These are phyloP conservation scores for Conistra vaccinii DNA, from an alignment of 2,888 invertebrate genomes.

Conservation along the genomic window DNA sequence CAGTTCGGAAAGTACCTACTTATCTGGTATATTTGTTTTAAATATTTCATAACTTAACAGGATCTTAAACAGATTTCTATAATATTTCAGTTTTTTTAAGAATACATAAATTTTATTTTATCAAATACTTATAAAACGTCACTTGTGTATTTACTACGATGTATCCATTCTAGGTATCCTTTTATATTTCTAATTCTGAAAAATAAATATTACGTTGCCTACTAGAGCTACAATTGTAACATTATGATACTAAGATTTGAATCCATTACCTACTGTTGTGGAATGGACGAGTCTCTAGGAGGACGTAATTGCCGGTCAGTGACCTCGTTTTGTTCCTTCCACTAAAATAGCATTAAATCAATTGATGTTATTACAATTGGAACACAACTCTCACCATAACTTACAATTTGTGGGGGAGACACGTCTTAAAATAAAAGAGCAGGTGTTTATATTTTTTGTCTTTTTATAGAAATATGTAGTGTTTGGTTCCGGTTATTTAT, in stretches of 20 bases:
- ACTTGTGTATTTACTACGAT: background rate
- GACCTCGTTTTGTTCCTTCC: slow-evolving; percentile 88
- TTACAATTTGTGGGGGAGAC: slow-evolving; percentile 78
- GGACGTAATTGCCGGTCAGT: slow-evolving; percentile 89
- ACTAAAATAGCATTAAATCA: slow-evolving; percentile 90
- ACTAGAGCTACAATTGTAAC: slow-evolving; percentile 41
- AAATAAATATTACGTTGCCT: background rate
- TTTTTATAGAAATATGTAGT: slow-evolving; percentile 12
- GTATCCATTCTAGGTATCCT: background rate
- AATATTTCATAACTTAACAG: slow-evolving; percentile 60
- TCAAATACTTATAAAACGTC: background rate
- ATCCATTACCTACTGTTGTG: slow-evolving; percentile 72
- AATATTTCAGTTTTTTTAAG: background rate
- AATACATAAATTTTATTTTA: background rate
- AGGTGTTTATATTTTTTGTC: slow-evolving; percentile 61
- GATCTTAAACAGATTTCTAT: slow-evolving; percentile 24
- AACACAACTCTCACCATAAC: slow-evolving; percentile 84
- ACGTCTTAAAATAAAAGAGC: slow-evolving; percentile 63
- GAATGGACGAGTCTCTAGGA: slow-evolving; percentile 81
- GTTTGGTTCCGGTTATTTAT: slow-evolving; percentile 21
- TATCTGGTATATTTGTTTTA: slow-evolving; percentile 75
- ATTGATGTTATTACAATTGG: slow-evolving; percentile 90
- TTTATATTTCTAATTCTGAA: background rate
- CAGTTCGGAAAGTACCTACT: slow-evolving; percentile 77
- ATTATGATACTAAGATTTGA: slow-evolving; percentile 58